Base-by-base conservation (phyloP, 1,140 invertebrate species). In the Sitobion miscanthi region DNA sequence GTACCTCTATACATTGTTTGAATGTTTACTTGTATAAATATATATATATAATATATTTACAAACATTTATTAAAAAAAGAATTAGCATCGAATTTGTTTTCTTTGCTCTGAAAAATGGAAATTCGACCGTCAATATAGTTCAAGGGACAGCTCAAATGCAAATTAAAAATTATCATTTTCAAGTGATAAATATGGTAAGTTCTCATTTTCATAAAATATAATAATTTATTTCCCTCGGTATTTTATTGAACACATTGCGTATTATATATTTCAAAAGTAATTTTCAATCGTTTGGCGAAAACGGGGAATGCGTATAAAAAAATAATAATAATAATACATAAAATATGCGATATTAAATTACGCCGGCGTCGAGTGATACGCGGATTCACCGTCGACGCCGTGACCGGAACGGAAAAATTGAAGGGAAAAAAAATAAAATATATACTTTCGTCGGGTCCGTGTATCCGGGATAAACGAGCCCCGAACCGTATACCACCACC, bases 171-270 rank as follows among this genome's bases (percentile, higher is more conserved):
- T 77, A 77, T 77, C 62, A 77, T 77, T 77, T 77, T n/a, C 62
- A 77, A 77, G 62, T n/a, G 62, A 77, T 77, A 77, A 77, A 77
- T 77, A n/a, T 77, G 62, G 30, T 77, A 77, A 77, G 62, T 77
- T 77, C n/a, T n/a, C n/a, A 77, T 77, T 77, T 77, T 77, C 62
- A 77, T 77, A n/a, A 77, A 77, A 77, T 77, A 77, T 77, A 77
- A 77, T 77, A 77, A 77, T 77, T n/a, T 77, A 77, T 77, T 77
- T 77, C n/a, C 62, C 14, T n/a, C 30, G 30, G 62, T 77, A 77
- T 77, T 77, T 77, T 77, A 77, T 77, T n/a, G n/a, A n/a, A 77
- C 62, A 77, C 14, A 77, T n/a, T 77, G 62, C 62, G n/a, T 77
- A 77, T 77, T 77, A 77, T 77, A 77, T 35, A 77, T n/a, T 77